A percentile compares a stretch with the other conserved stretches of the same genome.
These are phyloP conservation scores for Orchestes rusci DNA, from an alignment of 2,888 invertebrate species.

Conservation along the genomic window DNA sequence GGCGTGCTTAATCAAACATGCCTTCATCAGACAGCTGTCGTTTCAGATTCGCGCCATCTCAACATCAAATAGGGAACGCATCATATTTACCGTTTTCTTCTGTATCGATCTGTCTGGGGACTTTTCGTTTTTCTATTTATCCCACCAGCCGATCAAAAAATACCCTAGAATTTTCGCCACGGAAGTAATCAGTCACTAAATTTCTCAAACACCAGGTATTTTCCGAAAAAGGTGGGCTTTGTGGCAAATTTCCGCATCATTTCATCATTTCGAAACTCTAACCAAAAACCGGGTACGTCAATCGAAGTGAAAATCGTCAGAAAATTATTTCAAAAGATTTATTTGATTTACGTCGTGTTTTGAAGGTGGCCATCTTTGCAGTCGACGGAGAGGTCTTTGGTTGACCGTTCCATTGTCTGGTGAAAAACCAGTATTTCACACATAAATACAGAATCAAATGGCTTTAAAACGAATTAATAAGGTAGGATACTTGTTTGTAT, in stretches of 20 bases:
- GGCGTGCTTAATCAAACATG: too few species aligned
- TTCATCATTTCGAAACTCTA: constrained; percentile 2
- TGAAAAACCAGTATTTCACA: constrained; percentile 67
- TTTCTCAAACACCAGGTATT: constrained; percentile 34
- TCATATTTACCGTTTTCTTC: constrained; percentile 1
- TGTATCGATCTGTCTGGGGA: constrained; percentile 8
- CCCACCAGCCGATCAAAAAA: constrained; percentile 13
- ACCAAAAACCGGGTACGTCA: constrained; percentile 15
- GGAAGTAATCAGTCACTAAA: constrained; percentile 44
- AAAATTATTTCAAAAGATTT: constrained; percentile 29
- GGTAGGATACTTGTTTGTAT: too few species aligned
- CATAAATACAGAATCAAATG: constrained; percentile 66
- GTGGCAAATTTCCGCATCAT: constrained; percentile 19
- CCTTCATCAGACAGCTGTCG: too few species aligned
- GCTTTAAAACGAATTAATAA: constrained; percentile 97
- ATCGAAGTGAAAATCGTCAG: constrained; percentile 25
- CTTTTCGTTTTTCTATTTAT: constrained; percentile 9
- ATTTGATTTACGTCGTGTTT: constrained; percentile 66
- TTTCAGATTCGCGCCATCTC: too few species aligned
- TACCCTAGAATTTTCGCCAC: constrained; percentile 33
- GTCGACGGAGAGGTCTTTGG: constrained; percentile 80
- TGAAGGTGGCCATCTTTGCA: constrained; percentile 80
- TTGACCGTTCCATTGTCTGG: constrained; percentile 77
- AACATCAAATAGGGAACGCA: too few species aligned
- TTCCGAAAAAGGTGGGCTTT: constrained; percentile 1